Base-by-base conservation (phyloP, 2,797 vertebrate species). In the Galago senegalensis region DNA sequence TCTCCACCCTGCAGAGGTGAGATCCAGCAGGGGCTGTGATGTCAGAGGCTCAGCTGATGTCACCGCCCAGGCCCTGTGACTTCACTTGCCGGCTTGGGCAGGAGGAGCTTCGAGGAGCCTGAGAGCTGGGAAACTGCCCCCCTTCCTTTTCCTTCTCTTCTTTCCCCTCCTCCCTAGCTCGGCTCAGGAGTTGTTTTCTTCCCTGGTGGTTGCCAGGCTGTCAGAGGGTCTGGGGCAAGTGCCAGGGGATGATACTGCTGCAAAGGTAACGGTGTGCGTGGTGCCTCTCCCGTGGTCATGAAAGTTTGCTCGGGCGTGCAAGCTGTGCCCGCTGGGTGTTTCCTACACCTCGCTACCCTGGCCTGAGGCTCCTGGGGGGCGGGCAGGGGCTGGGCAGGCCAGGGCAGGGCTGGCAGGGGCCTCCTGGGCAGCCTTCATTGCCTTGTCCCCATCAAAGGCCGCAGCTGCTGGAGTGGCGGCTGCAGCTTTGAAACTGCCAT, bases 21-120 rank as follows among this genome's bases (percentile, higher is more conserved):
- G 97, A 95, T 77, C 92, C 92, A 14, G 86, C 95, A 79, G 91
- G 95, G 96, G 96, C 94, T 4, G 89, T 97, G 97, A 98, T 97
- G 97, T 98, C 97, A 98, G 97, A 97, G 97, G 94, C 97, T 96
- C 91, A 13, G 97, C 97, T 97, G 98, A 99, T 98, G 98, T 99
- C 98, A 99, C 98, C 98, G 98, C 94, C 97, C 91, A 82, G 96
- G 98, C 98, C 98, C 98, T 98, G 98, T 98, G 98, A 98, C 98
- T 99, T 99, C 98, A 98, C 98, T 97, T 95, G 97, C 98, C 77
- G 96, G 97, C 98, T 98, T 89, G 87, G 98, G 98, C 98, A 98
- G 98, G 98, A 98, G 98, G 98, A 98, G 98, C 98, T 76, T 97
- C 85, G 97, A 98, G 98, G 95, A 98, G 98, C 98, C 98, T 98